phyloP scores from a whole-genome alignment of 2,113 vertebrate genomes.

The Chlamydotis undulata region DNA sequence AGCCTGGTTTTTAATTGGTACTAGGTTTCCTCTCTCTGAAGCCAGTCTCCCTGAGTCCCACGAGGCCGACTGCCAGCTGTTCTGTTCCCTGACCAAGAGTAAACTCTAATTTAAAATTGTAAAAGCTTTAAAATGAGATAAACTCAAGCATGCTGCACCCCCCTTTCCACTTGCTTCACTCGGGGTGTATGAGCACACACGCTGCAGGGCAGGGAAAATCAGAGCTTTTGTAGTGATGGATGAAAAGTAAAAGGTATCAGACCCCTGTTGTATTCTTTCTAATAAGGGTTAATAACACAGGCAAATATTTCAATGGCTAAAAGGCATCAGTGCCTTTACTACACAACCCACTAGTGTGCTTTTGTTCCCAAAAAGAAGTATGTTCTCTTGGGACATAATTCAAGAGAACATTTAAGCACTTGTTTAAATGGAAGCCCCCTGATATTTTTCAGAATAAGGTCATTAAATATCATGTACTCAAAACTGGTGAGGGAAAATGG shows the following conservation, averaged over 20 bases:
- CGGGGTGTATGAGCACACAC: neutral
- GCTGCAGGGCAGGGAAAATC: neutral
- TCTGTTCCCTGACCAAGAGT: conserved; percentile 39
- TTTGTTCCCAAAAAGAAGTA: neutral
- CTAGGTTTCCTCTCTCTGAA: conserved; percentile 29
- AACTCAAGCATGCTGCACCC: conserved; percentile 9
- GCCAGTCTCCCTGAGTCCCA: conserved; percentile 1
- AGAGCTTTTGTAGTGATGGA: neutral
- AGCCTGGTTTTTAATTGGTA: conserved; percentile 49
- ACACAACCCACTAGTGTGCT: neutral
- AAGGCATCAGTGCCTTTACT: neutral
- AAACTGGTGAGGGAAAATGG: neutral
- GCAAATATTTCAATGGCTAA: neutral
- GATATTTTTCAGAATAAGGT: neutral
- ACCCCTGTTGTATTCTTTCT: neutral
- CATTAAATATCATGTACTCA: neutral
- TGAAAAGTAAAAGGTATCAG: neutral
- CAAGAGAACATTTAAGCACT: neutral
- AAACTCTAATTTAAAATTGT: conserved; percentile 40
- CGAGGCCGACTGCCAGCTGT: conserved; percentile 45
- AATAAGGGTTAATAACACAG: neutral
- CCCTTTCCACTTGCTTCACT: conserved; percentile 2
- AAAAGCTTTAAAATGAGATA: conserved; percentile 31
- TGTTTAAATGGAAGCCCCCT: conserved; percentile 13
- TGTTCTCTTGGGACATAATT: neutral